Evolutionary conservation across 1,140 invertebrate genomes (phyloP).

Genomic region (honey bee (Apis mellifera)): Amel_HAv3.1 CM009931.2:5102501-5103000

Average conservation of each 20-base stretch:
- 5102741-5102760: no score
- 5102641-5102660: slow-evolving; percentile 87
- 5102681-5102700: slow-evolving; percentile 3
- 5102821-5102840: no score
- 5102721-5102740: no score
- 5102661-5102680: slow-evolving; percentile 89
- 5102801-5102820: no score
- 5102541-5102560: slow-evolving; percentile 88
- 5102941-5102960: slow-evolving; percentile 83
- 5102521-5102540: slow-evolving; percentile 90
- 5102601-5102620: slow-evolving; percentile 93
- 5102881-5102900: neutral
- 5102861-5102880: no score
- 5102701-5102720: no score
- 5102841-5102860: no score
- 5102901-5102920: neutral
- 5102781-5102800: no score
- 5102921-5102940: neutral
- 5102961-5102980: slow-evolving; percentile 92
- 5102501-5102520: slow-evolving; percentile 91
- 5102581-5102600: slow-evolving; percentile 90
- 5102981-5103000: slow-evolving; percentile 89
- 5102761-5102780: no score
- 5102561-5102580: slow-evolving; percentile 87
- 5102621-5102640: slow-evolving; percentile 91